phyloP scores from a whole-genome alignment of 2,113 vertebrate species.

The Scopus umbretta region DNA sequence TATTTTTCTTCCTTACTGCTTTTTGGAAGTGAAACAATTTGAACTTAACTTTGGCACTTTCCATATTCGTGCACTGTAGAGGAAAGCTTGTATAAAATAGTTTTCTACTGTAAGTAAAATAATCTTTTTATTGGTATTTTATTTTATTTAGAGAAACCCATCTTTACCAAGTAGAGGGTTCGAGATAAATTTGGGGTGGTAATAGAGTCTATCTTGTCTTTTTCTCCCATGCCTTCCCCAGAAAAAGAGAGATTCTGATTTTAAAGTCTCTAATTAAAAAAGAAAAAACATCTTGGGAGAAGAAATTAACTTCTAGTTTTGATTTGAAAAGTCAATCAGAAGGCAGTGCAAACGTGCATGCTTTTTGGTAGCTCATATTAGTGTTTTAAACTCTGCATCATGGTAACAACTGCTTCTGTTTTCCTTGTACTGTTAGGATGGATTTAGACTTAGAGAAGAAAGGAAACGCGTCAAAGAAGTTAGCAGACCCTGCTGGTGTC shows the following conservation, averaged over 20 bases:
- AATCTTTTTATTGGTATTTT: not conserved
- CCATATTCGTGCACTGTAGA: not conserved
- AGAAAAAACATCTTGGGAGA: not conserved
- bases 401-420: not conserved
- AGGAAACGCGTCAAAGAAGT: conserved; percentile 11
- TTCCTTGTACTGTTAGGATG: not conserved
- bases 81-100: not conserved
- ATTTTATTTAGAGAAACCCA: not conserved
- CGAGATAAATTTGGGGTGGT: not conserved
- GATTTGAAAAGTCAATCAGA: not conserved
- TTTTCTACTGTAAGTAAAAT: not conserved
- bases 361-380: not conserved
- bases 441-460: not conserved
- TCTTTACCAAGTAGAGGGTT: not conserved
- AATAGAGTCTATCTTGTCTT: not conserved
- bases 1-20: not conserved
- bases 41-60: not conserved
- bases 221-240: not conserved
- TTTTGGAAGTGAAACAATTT: not conserved
- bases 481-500: not conserved
- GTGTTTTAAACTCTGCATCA: not conserved
- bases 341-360: not conserved
- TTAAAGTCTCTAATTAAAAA: not conserved
- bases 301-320: not conserved
- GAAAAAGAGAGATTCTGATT: not conserved